Base-by-base conservation (phyloP, 2,797 vertebrate genomes). In the Sebastes nivosus region DNA sequence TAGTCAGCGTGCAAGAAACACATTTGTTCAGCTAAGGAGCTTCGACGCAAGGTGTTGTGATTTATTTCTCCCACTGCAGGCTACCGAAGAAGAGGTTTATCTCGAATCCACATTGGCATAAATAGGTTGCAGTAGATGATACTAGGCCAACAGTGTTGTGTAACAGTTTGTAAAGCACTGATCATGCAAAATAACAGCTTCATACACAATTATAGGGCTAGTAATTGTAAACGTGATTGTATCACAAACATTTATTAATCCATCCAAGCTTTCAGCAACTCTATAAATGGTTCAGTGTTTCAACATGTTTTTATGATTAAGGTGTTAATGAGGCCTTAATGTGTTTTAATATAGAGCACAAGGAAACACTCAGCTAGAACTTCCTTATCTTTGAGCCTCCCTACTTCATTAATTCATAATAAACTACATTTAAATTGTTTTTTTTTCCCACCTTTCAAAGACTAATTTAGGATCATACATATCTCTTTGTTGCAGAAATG, bases 331-430 rank as follows among this genome's bases (percentile, higher is more conserved):
- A 88, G 66, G 59, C 69, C 42, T 55, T 72, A 77, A 77, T 79
- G 59, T 75, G 73, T 80, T 81, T 89, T 72, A 77, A 84, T 79
- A 63, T 42, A 75, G 67, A 85, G 78, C 59, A 68, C 42, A n/a
- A 30, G 52, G 72, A 78, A 84, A 74, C 22, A 65, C 57, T 84
- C 55, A 42, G 30, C 67, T 65, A 25, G 42, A 78, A 73, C 67
- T 71, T 55, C 36, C 50, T 80, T 87, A 85, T 81, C 81, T 87
- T 61, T 18, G 29, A 87, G 71, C 82, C 72, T 83, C 79, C 68
- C n/a, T 50, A 75, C 59, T 91, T 91, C 82, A 90, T 91, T 89
- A 78, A 86, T 82, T 84, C 38, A 72, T 75, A 87, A 77, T 81
- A 83, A 87, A 86, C 24, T 88, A 80, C 79, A 84, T 72, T 73